Evolutionary conservation across 2,888 invertebrate species (phyloP).

Genomic region (Catocala sponsa): DNA sequence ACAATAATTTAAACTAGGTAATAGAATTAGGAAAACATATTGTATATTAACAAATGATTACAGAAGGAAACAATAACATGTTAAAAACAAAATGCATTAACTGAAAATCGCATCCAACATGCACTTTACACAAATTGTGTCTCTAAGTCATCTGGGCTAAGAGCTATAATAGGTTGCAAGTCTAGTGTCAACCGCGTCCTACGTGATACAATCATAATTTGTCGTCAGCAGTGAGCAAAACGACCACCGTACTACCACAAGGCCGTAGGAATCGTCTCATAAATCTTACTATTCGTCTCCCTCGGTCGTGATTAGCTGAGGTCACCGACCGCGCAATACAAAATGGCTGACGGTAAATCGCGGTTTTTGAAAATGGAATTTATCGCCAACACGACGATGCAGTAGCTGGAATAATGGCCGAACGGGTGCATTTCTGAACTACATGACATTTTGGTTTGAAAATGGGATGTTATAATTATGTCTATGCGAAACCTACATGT

Average conservation of each 20-base stretch:
- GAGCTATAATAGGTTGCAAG: slow-evolving; percentile 21
- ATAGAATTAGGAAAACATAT: too few species aligned
- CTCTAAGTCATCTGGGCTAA: slow-evolving; percentile 17
- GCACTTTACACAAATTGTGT: slow-evolving; percentile 14
- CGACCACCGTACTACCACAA: slow-evolving; percentile 32
- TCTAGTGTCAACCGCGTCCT: slow-evolving; percentile 33
- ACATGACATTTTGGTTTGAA: neutral
- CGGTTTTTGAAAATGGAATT: slow-evolving; percentile 51
- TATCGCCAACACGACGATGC: slow-evolving; percentile 29
- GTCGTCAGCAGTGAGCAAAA: slow-evolving; percentile 32
- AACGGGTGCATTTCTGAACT: neutral
- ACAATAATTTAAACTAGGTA: neutral
- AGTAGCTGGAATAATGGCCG: slow-evolving; percentile 10
- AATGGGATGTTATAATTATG: neutral
- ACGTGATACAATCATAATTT: slow-evolving; percentile 41
- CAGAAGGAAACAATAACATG: too few species aligned
- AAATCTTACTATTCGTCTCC: slow-evolving; percentile 48
- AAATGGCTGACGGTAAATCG: slow-evolving; percentile 51
- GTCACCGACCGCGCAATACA: slow-evolving; percentile 46
- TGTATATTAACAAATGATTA: too few species aligned
- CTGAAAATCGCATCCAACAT: slow-evolving; percentile 11
- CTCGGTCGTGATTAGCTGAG: slow-evolving; percentile 42
- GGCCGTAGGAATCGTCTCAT: slow-evolving; percentile 44
- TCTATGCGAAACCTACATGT: too few species aligned
- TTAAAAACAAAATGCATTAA: neutral